phyloP scores from a whole-genome alignment of 2,888 invertebrate genomes.

The Cactoblastis cactorum region DNA sequence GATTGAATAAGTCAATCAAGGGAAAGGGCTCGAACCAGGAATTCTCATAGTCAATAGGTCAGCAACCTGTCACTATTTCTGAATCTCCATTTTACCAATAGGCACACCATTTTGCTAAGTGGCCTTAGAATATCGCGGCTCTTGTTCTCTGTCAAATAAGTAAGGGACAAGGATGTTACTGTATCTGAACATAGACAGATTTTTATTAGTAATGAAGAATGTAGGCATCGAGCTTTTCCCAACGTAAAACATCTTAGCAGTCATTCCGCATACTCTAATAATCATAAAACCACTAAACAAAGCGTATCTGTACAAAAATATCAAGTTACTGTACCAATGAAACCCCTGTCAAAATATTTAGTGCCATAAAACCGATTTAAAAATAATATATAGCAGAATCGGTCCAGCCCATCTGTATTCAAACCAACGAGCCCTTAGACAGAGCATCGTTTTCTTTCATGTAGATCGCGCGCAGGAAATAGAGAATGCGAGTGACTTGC shows the following conservation, averaged over 20 bases:
- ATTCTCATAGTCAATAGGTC: no score
- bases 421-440: slow-evolving; percentile 34
- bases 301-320: slow-evolving; percentile 62
- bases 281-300: slow-evolving; percentile 66
- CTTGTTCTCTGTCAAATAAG: no score
- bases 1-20: no score
- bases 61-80: no score
- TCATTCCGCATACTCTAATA: slow-evolving; percentile 68
- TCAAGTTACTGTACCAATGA: slow-evolving; percentile 71
- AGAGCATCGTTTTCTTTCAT: not conserved
- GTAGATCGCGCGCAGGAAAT: not conserved
- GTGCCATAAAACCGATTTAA: slow-evolving; percentile 73
- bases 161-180: no score
- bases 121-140: no score
- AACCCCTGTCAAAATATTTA: slow-evolving; percentile 77
- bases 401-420: slow-evolving; percentile 68
- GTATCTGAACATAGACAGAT: not conserved
- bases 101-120: no score
- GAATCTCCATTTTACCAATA: no score
- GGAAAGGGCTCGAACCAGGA: no score
- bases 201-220: not conserved
- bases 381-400: slow-evolving; percentile 75
- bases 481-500: no score
- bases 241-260: slow-evolving; percentile 52
- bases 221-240: slow-evolving; percentile 19